Conservation (phyloP, 2,113 vertebrate species). For the Syngnathus floridae region DNA sequence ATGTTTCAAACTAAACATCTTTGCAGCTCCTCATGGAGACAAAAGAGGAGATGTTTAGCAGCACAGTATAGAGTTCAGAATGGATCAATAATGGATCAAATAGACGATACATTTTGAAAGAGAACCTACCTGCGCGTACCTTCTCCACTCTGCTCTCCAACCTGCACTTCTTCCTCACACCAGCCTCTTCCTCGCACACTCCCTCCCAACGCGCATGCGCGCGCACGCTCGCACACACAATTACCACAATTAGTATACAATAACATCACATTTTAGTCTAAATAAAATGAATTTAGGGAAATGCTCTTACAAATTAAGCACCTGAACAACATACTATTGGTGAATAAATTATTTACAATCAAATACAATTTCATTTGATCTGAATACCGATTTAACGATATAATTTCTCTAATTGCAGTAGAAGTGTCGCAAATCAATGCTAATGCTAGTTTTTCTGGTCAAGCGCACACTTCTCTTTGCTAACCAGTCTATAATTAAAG, state of each 20-base stretch:
- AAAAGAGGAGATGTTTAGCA: neutral
- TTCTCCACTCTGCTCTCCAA: slow-evolving; percentile 31
- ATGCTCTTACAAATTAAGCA: too few relatives aligned
- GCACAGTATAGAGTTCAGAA: neutral
- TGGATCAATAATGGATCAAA: neutral
- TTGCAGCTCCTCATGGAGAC: neutral
- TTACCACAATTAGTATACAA: too few relatives aligned
- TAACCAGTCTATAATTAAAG: neutral
- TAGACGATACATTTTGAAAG: neutral
- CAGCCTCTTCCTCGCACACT: slow-evolving; percentile 23
- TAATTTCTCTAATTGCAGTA: too few relatives aligned
- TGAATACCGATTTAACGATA: too few relatives aligned
- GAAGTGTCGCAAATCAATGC: too few relatives aligned
- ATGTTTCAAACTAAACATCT: too few relatives aligned
- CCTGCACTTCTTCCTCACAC: slow-evolving; percentile 12
- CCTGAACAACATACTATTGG: too few relatives aligned
- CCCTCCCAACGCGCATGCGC: slow-evolving; percentile 2
- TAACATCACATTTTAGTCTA: too few relatives aligned
- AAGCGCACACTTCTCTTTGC: neutral
- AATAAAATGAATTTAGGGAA: neutral
- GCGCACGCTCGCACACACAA: neutral
- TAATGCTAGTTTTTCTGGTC: neutral
- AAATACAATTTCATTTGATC: neutral
- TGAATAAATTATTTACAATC: too few relatives aligned
- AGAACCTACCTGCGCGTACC: slow-evolving; percentile 52